A percentile compares a stretch with the other conserved stretches of the same genome.
These are phyloP conservation scores for Erynnis tages DNA, from an alignment of 2,888 invertebrate species.

Conservation along the genomic window DNA sequence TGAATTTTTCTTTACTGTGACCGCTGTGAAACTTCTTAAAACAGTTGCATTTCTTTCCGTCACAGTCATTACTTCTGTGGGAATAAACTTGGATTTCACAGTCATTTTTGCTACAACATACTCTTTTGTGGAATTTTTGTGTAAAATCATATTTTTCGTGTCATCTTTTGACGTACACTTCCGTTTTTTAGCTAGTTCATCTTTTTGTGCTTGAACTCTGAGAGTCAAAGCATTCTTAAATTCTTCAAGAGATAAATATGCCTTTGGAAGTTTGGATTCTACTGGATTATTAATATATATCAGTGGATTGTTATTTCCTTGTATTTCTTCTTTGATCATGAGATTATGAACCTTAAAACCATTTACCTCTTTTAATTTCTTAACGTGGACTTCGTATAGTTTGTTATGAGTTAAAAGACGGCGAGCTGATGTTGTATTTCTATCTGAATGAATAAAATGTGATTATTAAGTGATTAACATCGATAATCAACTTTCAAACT, in stretches of 20 bases:
- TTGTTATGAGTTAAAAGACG: conserved; percentile 43
- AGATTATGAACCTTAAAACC: conserved; percentile 65
- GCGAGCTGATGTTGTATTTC: conserved; percentile 38
- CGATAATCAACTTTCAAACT: too few relatives aligned
- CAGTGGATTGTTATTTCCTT: conserved; percentile 37
- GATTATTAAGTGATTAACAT: too few relatives aligned
- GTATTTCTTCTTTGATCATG: conserved; percentile 40
- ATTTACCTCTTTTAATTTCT: conserved; percentile 61
- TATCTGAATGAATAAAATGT: neutral
- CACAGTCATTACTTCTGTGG: too few relatives aligned
- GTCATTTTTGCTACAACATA: too few relatives aligned
- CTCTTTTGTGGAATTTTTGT: neutral
- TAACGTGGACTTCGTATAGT: conserved; percentile 53
- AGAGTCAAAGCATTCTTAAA: conserved; percentile 51
- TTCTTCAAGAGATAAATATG: conserved; percentile 54
- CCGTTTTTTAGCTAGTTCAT: conserved; percentile 25
- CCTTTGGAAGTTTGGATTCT: conserved; percentile 58
- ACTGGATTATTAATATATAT: conserved; percentile 69
- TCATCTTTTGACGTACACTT: neutral
- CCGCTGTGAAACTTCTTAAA: too few relatives aligned
- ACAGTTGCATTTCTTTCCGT: too few relatives aligned
- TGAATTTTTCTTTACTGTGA: too few relatives aligned
- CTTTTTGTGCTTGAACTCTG: conserved; percentile 39
- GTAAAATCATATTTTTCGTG: neutral
- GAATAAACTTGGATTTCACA: too few relatives aligned